These are phyloP conservation scores for Macaria liturata DNA, from an alignment of 2,888 invertebrate genomes.

Conservation along the genomic window DNA sequence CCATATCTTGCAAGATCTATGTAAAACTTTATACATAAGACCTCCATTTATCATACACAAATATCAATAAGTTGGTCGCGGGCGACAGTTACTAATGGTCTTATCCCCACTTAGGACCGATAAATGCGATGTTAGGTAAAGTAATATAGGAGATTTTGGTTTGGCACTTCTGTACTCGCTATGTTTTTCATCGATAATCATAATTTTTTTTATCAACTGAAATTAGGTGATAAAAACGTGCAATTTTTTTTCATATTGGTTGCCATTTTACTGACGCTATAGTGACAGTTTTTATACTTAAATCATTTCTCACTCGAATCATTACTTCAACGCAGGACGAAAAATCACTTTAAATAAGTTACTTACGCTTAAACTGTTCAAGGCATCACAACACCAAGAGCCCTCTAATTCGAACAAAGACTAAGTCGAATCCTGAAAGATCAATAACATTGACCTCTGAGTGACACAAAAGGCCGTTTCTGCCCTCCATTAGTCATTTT, in stretches of 20 bases:
- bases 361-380: no score
- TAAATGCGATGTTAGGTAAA: slow-evolving; percentile 23
- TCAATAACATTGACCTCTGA: slow-evolving; percentile 32
- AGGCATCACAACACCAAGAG: no score
- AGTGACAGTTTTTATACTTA: no score
- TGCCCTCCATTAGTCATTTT: slow-evolving; percentile 33
- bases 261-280: no score
- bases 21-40: no score
- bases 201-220: no score
- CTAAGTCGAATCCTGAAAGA: slow-evolving; percentile 18
- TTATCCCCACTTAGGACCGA: slow-evolving; percentile 36
- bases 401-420: slow-evolving; percentile 12
- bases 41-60: slow-evolving; percentile 67
- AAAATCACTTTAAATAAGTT: no score
- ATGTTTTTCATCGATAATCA: not conserved
- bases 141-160: slow-evolving; percentile 14
- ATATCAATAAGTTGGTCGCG: slow-evolving; percentile 70
- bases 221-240: no score
- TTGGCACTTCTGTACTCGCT: slow-evolving; percentile 9
- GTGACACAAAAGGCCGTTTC: slow-evolving; percentile 25
- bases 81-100: slow-evolving; percentile 64
- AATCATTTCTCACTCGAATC: no score
- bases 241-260: no score
- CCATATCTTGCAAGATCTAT: no score
- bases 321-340: no score